These are phyloP conservation scores for Ligdia adustata DNA, from an alignment of 2,888 invertebrate genomes.

Conservation along the genomic window DNA sequence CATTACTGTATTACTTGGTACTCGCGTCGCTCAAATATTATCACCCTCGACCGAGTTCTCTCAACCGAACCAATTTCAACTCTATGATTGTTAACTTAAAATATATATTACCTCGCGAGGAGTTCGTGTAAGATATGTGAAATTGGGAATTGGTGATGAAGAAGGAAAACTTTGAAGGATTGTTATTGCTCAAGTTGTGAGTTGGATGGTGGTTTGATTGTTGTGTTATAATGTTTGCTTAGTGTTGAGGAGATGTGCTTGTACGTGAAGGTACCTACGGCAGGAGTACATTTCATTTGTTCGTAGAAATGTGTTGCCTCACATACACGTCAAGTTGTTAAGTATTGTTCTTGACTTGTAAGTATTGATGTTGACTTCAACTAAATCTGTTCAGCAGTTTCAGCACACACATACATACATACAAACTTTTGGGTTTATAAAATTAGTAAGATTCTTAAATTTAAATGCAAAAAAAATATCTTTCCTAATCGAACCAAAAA, in stretches of 20 bases:
- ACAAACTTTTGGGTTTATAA: too few relatives aligned
- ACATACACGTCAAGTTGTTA: too few relatives aligned
- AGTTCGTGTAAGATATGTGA: conserved; percentile 42
- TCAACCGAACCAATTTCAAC: conserved; percentile 17
- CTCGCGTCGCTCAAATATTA: conserved; percentile 48
- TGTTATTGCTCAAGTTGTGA: conserved; percentile 43
- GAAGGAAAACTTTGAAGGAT: conserved; percentile 49
- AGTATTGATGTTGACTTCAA: too few relatives aligned
- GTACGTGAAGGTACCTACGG: too few relatives aligned
- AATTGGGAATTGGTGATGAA: conserved; percentile 47
- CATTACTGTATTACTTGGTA: conserved; percentile 58
- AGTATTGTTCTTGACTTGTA: too few relatives aligned
- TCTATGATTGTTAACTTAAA: conserved; percentile 13
- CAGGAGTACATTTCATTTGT: too few relatives aligned
- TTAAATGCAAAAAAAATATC: too few relatives aligned
- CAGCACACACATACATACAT: too few relatives aligned
- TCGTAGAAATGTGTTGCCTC: too few relatives aligned
- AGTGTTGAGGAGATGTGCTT: conserved; percentile 10
- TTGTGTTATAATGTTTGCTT: conserved; percentile 30
- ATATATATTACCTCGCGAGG: conserved; percentile 12
- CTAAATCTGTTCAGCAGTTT: too few relatives aligned
- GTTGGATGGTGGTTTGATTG: conserved; percentile 46
- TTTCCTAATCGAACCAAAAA: too few relatives aligned
- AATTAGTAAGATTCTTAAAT: too few relatives aligned
- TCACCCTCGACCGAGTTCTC: conserved; percentile 22